Evolutionary conservation across 2,797 vertebrate species (phyloP), one percentile per base, ranked within the genome.

Genomic region (Hyperoplus lanceolatus): DNA sequence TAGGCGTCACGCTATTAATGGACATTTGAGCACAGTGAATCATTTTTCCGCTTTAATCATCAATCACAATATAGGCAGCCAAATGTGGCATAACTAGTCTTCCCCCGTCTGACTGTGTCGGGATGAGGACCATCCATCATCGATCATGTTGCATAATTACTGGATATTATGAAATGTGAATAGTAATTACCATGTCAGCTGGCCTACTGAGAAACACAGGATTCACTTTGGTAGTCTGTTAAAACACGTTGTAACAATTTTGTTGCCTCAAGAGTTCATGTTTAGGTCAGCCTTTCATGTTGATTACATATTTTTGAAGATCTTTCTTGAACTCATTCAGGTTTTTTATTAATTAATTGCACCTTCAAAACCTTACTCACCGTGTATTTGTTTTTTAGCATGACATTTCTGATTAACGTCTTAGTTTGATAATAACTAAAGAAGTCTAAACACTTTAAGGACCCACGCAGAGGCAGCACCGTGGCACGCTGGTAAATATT

Each of bases 41-140:
- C 85, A 87, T 92, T 91, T 91, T 79, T 92, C 88, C 81, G 82
- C 86, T 89, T 90, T 82, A 84, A 87, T 87, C 86, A 84, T 90
- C 82, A 87, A 79, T 93, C 85, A 82, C 81, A 29, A 77, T 36
- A 78, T 50, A 75, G 51, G 77, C 72, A 81, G 70, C 70, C 74
- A 82, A 90, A 91, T 84, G 87, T 83, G 82, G 70, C 88, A 76
- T 50, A 56, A 81, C 79, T 69, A 78, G 67, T 83, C 81, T 73
- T 53, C 58, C 75, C 57, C 73, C 55, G 69, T 81, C 83, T 83
- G 77, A 77, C 71, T 70, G 78, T 79, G 84, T 86, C 86, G 79
- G 63, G 49, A 70, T 70, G 80, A 81, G 79, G 61, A 82, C 72
- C 85, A 86, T 84, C 62, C 50, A 46, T 88, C 86, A 86, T 83